These are phyloP conservation scores for Drosophila lini DNA, from an alignment of 1,140 invertebrate species.

Conservation along the genomic window DNA sequence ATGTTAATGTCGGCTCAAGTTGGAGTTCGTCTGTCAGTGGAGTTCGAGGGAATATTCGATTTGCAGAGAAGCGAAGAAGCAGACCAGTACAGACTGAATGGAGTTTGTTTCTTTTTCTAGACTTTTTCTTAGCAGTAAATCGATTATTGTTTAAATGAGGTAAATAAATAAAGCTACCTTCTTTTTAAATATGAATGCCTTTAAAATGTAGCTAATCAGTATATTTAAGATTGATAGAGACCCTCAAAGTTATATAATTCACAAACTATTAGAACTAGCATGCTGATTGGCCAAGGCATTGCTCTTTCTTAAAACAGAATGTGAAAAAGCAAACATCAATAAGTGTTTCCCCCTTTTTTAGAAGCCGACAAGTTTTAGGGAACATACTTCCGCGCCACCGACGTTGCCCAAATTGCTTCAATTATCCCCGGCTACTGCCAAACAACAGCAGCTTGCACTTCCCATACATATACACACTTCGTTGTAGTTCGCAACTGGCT, in stretches of 20 bases:
- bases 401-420: conserved; percentile 58
- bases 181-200: no score
- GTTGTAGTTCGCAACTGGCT: conserved; percentile 2
- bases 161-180: background rate
- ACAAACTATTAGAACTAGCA: background rate
- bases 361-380: conserved; percentile 5
- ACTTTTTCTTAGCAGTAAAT: background rate
- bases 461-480: background rate
- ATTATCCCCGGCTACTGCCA: conserved; percentile 36
- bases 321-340: conserved; percentile 4
- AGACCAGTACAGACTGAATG: background rate
- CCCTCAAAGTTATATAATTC: background rate
- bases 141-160: no score
- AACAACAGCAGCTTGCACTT: conserved; percentile 50
- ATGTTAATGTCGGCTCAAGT: conserved; percentile 71
- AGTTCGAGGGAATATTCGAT: background rate
- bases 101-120: background rate
- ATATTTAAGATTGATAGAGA: background rate
- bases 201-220: background rate
- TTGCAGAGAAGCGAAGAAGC: background rate
- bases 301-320: background rate
- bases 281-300: background rate
- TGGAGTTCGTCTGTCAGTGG: conserved; percentile 1
- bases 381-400: conserved; percentile 9
- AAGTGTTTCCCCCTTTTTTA: conserved; percentile 9